phyloP scores from a whole-genome alignment of 2,113 vertebrate genomes.

The Leptobrachium ailaonicum region DNA sequence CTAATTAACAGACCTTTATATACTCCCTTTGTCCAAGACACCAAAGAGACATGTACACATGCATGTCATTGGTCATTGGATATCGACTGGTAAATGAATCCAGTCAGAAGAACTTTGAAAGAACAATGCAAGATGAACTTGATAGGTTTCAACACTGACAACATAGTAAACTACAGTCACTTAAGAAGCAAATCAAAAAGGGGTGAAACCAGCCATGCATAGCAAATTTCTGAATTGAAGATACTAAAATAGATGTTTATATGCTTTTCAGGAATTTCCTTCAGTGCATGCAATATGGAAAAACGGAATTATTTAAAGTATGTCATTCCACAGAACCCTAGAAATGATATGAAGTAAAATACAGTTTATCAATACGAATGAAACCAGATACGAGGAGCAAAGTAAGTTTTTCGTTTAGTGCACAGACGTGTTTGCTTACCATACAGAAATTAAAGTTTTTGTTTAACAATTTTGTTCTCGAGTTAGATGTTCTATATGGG shows the following conservation, averaged over 20 bases:
- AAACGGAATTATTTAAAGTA: background rate
- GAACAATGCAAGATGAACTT: constrained; percentile 63
- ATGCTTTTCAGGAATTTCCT: constrained; percentile 2
- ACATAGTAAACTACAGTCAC: constrained; percentile 64
- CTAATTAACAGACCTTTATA: constrained; percentile 54
- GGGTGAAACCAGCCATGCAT: constrained; percentile 26
- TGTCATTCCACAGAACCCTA: no score
- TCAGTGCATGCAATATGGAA: constrained; percentile 20
- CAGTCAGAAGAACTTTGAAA: constrained; percentile 61
- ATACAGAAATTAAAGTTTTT: no score
- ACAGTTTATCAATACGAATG: no score
- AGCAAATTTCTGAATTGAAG: constrained; percentile 8
- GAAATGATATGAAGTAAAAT: no score
- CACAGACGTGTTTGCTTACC: no score
- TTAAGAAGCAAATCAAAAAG: constrained; percentile 59
- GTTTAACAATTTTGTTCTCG: no score
- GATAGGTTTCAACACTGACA: constrained; percentile 51
- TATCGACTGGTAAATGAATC: constrained; percentile 50
- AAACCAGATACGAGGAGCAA: no score
- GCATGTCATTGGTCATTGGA: constrained; percentile 65
- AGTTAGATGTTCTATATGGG: background rate
- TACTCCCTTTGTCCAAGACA: constrained; percentile 42
- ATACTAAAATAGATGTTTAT: no score
- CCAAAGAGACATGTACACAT: constrained; percentile 55
- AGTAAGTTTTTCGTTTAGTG: no score